phyloP scores from a whole-genome alignment of 2,797 vertebrate species.

The Acridotheres tristis region DNA sequence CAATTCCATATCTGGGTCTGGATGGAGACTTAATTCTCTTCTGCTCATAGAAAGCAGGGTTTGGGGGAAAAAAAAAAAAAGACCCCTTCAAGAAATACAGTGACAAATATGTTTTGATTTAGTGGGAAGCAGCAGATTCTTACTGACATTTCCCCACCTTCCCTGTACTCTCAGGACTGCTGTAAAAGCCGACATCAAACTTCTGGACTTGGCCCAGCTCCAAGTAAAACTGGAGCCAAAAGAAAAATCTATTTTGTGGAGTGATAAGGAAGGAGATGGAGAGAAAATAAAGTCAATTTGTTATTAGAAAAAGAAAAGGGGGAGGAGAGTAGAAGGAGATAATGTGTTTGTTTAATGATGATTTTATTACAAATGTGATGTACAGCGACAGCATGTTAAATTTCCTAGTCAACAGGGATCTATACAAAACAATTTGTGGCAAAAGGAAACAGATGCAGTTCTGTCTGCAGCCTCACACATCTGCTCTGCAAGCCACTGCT shows the following conservation, averaged over 20 bases:
- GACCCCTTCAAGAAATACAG: background rate
- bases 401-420: conserved; percentile 34
- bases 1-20: background rate
- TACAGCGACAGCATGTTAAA: conserved; percentile 27
- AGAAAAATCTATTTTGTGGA: background rate
- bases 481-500: conserved; percentile 46
- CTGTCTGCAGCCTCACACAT: conserved; percentile 57
- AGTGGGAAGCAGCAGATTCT: background rate
- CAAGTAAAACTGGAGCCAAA: background rate
- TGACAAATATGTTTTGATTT: background rate
- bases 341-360: conserved; percentile 15
- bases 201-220: background rate
- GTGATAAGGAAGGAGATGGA: background rate
- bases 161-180: background rate
- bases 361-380: conserved; percentile 19
- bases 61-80: background rate
- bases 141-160: background rate
- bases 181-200: background rate
- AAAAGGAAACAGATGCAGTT: conserved; percentile 60
- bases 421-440: conserved; percentile 27
- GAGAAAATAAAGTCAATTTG: background rate
- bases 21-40: background rate
- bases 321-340: background rate
- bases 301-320: background rate
- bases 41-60: background rate